A percentile compares a stretch with the other conserved stretches of the same genome.
phyloP scores from a whole-genome alignment of 92 coral and sea anemone genomes.

The Epizoanthus rinbou region DNA sequence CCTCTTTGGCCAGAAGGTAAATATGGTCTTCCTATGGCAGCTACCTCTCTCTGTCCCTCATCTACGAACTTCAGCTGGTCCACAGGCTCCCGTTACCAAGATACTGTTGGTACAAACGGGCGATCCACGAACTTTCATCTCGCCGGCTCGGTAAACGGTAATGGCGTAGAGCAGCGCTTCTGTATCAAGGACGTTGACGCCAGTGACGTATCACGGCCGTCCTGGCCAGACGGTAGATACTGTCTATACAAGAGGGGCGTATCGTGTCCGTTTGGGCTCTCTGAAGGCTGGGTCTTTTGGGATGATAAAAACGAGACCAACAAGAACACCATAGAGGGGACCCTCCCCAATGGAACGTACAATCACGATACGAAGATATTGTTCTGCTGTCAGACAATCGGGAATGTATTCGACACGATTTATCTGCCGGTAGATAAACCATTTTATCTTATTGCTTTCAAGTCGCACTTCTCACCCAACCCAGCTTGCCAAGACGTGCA shows the following conservation, averaged over 20 bases:
- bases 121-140: slow-evolving; percentile 48
- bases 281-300: slow-evolving; percentile 58
- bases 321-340: slow-evolving; percentile 43
- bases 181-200: slow-evolving; percentile 55
- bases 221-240: slow-evolving; percentile 59
- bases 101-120: slow-evolving; percentile 43
- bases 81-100: slow-evolving; percentile 54
- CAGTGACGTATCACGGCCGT: slow-evolving; percentile 23
- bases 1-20: slow-evolving; percentile 53
- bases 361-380: slow-evolving; percentile 50
- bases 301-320: slow-evolving; percentile 37
- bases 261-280: slow-evolving; percentile 48
- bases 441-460: slow-evolving; percentile 44
- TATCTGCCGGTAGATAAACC: slow-evolving; percentile 54
- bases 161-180: slow-evolving; percentile 50
- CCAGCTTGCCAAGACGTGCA: slow-evolving; percentile 30
- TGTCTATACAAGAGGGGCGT: slow-evolving; percentile 55
- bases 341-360: slow-evolving; percentile 53
- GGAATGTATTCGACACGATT: slow-evolving; percentile 45
- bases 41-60: slow-evolving; percentile 43
- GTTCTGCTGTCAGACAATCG: slow-evolving; percentile 52
- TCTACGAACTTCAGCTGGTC: slow-evolving; percentile 46
- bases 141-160: slow-evolving; percentile 43
- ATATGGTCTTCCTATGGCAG: slow-evolving; percentile 49
- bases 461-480: slow-evolving; percentile 21